Percentiles rank a stretch among this genome's conserved stretches.
These are phyloP conservation scores for Gallinago media DNA, from an alignment of 2,113 vertebrate genomes.

Conservation along the genomic window DNA sequence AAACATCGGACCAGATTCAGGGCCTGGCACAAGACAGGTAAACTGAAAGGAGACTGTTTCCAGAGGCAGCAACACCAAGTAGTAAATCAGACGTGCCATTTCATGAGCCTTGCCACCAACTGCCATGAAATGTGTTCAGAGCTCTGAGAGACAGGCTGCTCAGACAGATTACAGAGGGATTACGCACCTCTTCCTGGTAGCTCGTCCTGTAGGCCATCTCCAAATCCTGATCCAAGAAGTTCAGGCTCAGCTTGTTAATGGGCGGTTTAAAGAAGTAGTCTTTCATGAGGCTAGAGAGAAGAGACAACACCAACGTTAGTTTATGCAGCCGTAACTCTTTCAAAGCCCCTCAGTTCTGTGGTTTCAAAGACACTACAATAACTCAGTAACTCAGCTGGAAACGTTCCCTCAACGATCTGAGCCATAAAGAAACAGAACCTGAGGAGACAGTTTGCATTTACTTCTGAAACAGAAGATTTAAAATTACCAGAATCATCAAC, in stretches of 20 bases:
- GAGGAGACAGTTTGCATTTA: background rate
- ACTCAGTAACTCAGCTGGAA: background rate
- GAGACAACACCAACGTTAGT: background rate
- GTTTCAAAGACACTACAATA: background rate
- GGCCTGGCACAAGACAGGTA: background rate
- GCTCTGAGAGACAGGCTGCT: background rate
- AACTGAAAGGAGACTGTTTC: background rate
- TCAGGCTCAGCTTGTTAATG: constrained; percentile 96
- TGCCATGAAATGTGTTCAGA: background rate
- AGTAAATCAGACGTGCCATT: background rate
- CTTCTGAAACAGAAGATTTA: background rate
- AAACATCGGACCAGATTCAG: background rate
- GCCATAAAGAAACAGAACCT: background rate
- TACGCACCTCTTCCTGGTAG: constrained; percentile 92
- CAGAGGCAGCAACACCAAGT: background rate
- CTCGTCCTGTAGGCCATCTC: constrained; percentile 91
- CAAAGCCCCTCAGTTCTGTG: background rate
- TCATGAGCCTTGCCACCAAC: background rate
- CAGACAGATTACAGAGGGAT: background rate
- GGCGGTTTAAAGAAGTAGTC: constrained; percentile 98
- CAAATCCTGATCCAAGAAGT: constrained; percentile 90
- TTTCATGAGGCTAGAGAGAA: constrained; percentile 91
- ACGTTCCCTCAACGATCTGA: fast-evolving
- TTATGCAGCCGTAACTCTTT: background rate
- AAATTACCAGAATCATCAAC: background rate